These are phyloP conservation scores for Bothrops jararaca DNA, from an alignment of 2,113 vertebrate species.

Conservation along the genomic window DNA sequence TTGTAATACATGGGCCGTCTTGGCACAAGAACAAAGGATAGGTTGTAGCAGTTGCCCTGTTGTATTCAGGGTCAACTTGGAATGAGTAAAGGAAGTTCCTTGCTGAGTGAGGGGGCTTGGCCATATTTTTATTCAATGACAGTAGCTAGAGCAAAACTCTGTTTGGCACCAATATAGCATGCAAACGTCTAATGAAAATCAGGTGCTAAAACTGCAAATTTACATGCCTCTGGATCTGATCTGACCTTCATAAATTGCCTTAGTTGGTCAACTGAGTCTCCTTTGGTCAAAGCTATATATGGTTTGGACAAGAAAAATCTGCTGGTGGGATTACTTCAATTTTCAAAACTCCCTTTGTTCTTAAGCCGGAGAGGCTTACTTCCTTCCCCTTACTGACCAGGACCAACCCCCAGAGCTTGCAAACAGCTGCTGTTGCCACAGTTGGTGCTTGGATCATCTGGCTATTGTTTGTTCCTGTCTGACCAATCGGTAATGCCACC, in stretches of 20 bases:
- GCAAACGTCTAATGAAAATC: fast-evolving
- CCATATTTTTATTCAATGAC: neutral
- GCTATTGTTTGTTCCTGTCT: neutral
- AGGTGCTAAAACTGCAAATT: neutral
- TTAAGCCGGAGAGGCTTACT: conserved; percentile 48
- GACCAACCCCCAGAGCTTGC: conserved; percentile 39
- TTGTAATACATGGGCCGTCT: neutral
- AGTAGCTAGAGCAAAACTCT: neutral
- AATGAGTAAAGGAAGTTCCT: conserved; percentile 13
- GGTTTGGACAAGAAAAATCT: neutral
- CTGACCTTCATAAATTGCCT: conserved; percentile 12
- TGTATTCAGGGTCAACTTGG: neutral
- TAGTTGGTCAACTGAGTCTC: conserved; percentile 9
- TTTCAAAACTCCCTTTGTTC: conserved; percentile 54
- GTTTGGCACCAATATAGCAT: neutral
- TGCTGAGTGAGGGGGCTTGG: conserved; percentile 12
- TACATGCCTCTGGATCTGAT: neutral
- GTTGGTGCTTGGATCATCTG: conserved; percentile 34
- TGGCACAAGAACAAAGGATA: neutral
- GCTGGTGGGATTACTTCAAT: conserved; percentile 44
- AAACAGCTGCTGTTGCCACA: conserved; percentile 45
- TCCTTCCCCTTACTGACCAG: conserved; percentile 39
- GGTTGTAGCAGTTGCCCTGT: neutral
- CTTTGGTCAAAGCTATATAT: conserved; percentile 7
- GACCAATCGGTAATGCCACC: neutral